These are phyloP conservation scores for Porites australiensis DNA, from an alignment of 64 coral and sea anemone genomes.

Conservation along the genomic window DNA sequence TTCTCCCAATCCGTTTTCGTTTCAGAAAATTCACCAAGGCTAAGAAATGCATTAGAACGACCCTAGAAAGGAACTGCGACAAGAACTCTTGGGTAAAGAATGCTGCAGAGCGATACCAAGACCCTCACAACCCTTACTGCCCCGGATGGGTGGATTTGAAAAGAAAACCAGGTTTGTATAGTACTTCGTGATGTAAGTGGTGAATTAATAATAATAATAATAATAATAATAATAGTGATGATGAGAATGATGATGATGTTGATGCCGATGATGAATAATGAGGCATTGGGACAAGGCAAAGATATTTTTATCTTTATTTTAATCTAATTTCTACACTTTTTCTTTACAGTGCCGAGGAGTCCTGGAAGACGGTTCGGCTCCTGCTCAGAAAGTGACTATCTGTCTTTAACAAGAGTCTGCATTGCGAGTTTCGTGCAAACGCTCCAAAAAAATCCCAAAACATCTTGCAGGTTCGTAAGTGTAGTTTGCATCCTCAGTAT, in stretches of 20 bases:
- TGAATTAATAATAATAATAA: too few relatives aligned
- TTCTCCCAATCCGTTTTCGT: neutral
- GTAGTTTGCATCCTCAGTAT: too few relatives aligned
- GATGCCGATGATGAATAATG: too few relatives aligned
- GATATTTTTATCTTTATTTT: too few relatives aligned
- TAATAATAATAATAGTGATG: too few relatives aligned
- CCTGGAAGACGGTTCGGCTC: neutral
- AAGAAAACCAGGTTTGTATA: neutral
- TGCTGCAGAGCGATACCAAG: neutral
- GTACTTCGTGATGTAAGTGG: too few relatives aligned
- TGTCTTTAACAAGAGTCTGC: neutral
- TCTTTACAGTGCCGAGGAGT: neutral
- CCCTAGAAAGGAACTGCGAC: neutral
- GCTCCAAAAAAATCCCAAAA: neutral
- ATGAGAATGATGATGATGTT: too few relatives aligned
- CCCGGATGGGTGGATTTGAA: neutral
- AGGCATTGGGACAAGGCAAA: neutral
- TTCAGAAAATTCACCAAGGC: constrained; percentile 11
- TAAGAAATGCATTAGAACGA: neutral
- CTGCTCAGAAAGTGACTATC: constrained; percentile 1
- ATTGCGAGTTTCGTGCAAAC: neutral
- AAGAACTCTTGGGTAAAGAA: neutral
- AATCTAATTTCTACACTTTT: too few relatives aligned
- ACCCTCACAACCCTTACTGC: neutral
- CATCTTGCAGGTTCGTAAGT: constrained; percentile 9